Percentiles rank a stretch among this genome's conserved stretches.
Conservation (phyloP, 2,797 vertebrate genomes). For the Botia almorhae region DNA sequence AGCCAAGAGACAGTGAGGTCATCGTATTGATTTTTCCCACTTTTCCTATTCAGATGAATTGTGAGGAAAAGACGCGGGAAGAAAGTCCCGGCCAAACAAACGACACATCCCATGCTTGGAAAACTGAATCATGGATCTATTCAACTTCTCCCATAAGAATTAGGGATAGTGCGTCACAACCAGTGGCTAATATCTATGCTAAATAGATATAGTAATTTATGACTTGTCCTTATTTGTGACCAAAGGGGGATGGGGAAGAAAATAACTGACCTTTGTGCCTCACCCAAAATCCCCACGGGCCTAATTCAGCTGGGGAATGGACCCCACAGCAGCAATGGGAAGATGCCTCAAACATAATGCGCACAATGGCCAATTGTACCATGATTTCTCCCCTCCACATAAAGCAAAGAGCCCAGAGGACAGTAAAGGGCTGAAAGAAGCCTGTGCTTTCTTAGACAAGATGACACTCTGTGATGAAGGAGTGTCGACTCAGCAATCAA, state of each 20-base stretch:
- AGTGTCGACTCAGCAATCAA: conserved; percentile 53
- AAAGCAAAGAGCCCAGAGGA: conserved; percentile 75
- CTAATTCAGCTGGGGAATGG: conserved; percentile 79
- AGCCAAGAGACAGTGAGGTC: conserved; percentile 72
- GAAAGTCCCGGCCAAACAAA: conserved; percentile 28
- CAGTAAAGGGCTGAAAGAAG: conserved; percentile 74
- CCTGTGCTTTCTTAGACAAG: conserved; percentile 74
- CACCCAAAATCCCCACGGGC: conserved; percentile 82
- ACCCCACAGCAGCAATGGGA: conserved; percentile 82
- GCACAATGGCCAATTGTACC: conserved; percentile 82
- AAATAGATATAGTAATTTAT: conserved; percentile 76
- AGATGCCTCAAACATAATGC: conserved; percentile 81
- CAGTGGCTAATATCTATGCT: conserved; percentile 67
- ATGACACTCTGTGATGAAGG: conserved; percentile 57
- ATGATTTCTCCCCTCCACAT: conserved; percentile 73
- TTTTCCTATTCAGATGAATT: conserved; percentile 66
- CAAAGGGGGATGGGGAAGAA: conserved; percentile 62
- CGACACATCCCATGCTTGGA: conserved; percentile 44
- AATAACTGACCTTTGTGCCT: conserved; percentile 80
- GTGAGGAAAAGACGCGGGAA: conserved; percentile 61
- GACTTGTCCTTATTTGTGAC: conserved; percentile 60
- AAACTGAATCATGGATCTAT: conserved; percentile 44
- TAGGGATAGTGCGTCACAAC: conserved; percentile 53
- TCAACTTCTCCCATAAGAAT: conserved; percentile 69
- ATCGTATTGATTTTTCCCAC: conserved; percentile 73